A percentile compares a stretch with the other conserved stretches of the same genome.
These are phyloP conservation scores for Trinectes maculatus DNA, from an alignment of 2,113 vertebrate genomes.

Conservation along the genomic window DNA sequence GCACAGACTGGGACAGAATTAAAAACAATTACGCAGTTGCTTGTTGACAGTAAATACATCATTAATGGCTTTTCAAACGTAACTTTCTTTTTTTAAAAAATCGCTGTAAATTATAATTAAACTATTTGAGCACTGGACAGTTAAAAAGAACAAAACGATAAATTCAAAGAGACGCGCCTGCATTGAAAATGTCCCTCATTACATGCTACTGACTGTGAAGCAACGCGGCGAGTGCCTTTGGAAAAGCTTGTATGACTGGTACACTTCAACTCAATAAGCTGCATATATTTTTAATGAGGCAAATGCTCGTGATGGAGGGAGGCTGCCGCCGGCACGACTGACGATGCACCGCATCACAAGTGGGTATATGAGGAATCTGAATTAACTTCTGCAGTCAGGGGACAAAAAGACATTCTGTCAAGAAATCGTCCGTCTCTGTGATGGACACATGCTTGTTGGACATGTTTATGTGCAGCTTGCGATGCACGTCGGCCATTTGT, in stretches of 20 bases:
- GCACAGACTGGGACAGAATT: too few relatives aligned
- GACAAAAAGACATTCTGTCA: too few relatives aligned
- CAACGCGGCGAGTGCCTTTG: slow-evolving; percentile 37
- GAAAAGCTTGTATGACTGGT: slow-evolving; percentile 62
- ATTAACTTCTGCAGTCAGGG: slow-evolving; percentile 48
- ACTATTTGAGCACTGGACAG: too few relatives aligned
- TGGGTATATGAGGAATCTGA: slow-evolving; percentile 46
- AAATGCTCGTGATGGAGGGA: slow-evolving; percentile 52
- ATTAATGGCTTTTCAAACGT: too few relatives aligned
- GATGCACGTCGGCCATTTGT: slow-evolving; percentile 36
- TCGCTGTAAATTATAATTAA: too few relatives aligned
- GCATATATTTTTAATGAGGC: slow-evolving; percentile 69
- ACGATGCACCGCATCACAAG: slow-evolving; percentile 54
- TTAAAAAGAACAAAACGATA: too few relatives aligned
- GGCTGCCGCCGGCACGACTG: slow-evolving; percentile 41
- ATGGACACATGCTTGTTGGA: slow-evolving; percentile 24
- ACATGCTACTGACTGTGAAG: slow-evolving; percentile 47
- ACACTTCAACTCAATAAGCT: slow-evolving; percentile 56
- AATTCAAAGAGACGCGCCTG: too few relatives aligned
- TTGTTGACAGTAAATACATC: too few relatives aligned
- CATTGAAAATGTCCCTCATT: too few relatives aligned
- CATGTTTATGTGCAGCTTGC: slow-evolving; percentile 29
- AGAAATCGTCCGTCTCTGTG: slow-evolving; percentile 28
- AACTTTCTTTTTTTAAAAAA: too few relatives aligned
- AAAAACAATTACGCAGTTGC: too few relatives aligned